Conservation (phyloP, 2,113 vertebrate genomes). For the human (Homo sapiens) region DNA sequence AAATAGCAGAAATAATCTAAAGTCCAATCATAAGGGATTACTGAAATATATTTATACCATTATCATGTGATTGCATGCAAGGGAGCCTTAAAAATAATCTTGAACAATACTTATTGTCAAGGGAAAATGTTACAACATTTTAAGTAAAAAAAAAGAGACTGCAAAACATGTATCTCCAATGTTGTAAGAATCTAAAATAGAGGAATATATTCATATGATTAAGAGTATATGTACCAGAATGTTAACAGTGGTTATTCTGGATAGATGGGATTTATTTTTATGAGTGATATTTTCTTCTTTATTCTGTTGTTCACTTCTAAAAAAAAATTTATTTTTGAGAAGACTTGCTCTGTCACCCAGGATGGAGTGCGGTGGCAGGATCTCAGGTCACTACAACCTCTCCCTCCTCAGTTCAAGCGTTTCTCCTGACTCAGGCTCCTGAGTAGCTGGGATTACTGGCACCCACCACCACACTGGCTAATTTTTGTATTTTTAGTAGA, state of each 20-base stretch:
- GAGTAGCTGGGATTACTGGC: too few relatives aligned
- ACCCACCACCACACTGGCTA: too few relatives aligned
- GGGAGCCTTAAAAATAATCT: background rate
- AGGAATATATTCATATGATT: background rate
- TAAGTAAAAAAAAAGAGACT: background rate
- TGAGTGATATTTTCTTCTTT: background rate
- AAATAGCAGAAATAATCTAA: conserved; percentile 1
- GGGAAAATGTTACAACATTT: conserved; percentile 25
- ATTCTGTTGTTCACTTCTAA: background rate
- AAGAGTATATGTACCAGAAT: background rate
- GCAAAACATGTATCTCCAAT: background rate
- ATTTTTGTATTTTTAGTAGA: too few relatives aligned
- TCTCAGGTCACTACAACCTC: too few relatives aligned
- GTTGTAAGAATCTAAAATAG: background rate
- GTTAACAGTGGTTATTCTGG: background rate
- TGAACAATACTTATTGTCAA: background rate
- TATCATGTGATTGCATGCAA: background rate
- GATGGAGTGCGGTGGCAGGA: too few relatives aligned
- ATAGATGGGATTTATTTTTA: background rate
- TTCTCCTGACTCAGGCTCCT: too few relatives aligned
- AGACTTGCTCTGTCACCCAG: too few relatives aligned
- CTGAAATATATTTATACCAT: background rate
- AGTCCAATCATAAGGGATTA: background rate
- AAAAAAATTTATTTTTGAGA: background rate
- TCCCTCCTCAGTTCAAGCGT: too few relatives aligned